Conservation (phyloP, 2,797 vertebrate genomes). For the Hyperoplus immaculatus region DNA sequence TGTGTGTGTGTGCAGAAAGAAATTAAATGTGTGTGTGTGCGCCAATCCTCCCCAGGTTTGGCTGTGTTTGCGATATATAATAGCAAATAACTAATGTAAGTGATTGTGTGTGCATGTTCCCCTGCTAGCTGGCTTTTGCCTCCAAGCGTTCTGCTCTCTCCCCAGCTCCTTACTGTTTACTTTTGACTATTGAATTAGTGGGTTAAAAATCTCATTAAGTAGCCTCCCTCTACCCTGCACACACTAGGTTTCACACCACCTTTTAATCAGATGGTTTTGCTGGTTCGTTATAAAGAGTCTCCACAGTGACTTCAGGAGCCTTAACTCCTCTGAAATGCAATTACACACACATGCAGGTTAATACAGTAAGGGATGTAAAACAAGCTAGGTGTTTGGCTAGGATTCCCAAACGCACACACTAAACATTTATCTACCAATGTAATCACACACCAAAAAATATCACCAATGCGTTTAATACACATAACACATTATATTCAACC, state of each 20-base stretch:
- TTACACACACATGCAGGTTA: slow-evolving; percentile 82
- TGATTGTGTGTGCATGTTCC: slow-evolving; percentile 72
- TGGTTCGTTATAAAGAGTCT: slow-evolving; percentile 74
- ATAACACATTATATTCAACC: slow-evolving; percentile 25
- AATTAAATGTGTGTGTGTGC: slow-evolving; percentile 63
- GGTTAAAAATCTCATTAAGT: slow-evolving; percentile 83
- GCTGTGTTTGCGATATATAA: slow-evolving; percentile 56
- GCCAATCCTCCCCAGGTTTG: slow-evolving; percentile 71
- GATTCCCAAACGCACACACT: slow-evolving; percentile 1
- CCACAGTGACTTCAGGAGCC: slow-evolving; percentile 63
- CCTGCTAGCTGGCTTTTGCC: slow-evolving; percentile 46
- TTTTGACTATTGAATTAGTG: slow-evolving; percentile 83
- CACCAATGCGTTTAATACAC: slow-evolving; percentile 33
- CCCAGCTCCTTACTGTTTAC: slow-evolving; percentile 73
- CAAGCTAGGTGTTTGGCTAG: slow-evolving; percentile 44
- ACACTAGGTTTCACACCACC: slow-evolving; percentile 63
- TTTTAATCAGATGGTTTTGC: slow-evolving; percentile 79
- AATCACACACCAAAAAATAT: slow-evolving; percentile 22
- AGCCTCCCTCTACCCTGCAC: slow-evolving; percentile 60
- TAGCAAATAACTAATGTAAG: slow-evolving; percentile 68
- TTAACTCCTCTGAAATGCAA: slow-evolving; percentile 81
- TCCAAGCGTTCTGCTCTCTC: slow-evolving; percentile 56
- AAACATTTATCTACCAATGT: slow-evolving; percentile 20
- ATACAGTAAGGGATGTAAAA: slow-evolving; percentile 80
- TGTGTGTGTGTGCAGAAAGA: slow-evolving; percentile 51